Conservation (phyloP, 2,113 vertebrate genomes). For the Rattus norvegicus region GRCr8 NC_086022.1:59311501-59312000, state of each 20-base stretch:
- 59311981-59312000: neutral
- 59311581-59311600: constrained; percentile 60
- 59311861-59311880: constrained; percentile 93
- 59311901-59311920: constrained; percentile 85
- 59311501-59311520: constrained; percentile 48
- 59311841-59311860: constrained; percentile 92
- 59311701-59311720: constrained; percentile 62
- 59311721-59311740: constrained; percentile 79
- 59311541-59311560: constrained; percentile 75
- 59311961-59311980: constrained; percentile 27
- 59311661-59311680: constrained; percentile 72
- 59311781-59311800: constrained; percentile 91
- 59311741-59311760: constrained; percentile 86
- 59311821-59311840: constrained; percentile 94
- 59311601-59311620: constrained; percentile 64
- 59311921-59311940: neutral
- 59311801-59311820: constrained; percentile 93
- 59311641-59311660: constrained; percentile 65
- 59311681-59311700: constrained; percentile 83
- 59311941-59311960: neutral
- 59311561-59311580: constrained; percentile 69
- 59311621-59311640: constrained; percentile 70
- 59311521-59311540: constrained; percentile 62
- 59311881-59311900: constrained; percentile 95
- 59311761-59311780: constrained; percentile 91